Conservation (phyloP, 1,140 invertebrate genomes). For the Asbolus verrucosus region DNA sequence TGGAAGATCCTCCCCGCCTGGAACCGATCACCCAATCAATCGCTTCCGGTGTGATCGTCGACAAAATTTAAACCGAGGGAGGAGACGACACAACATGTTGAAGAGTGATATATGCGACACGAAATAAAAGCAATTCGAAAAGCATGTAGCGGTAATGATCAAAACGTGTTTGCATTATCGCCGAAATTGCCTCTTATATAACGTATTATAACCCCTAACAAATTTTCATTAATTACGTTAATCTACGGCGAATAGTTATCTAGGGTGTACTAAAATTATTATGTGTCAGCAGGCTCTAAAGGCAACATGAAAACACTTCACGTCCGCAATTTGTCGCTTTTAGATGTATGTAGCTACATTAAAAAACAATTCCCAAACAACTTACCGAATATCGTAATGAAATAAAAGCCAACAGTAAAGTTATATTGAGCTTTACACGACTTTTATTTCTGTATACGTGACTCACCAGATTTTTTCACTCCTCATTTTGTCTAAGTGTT, state of each 20-base stretch:
- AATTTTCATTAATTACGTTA: slow-evolving; percentile 3
- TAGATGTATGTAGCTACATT: too few species aligned
- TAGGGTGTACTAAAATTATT: not conserved
- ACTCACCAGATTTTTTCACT: too few species aligned
- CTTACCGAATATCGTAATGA: too few species aligned
- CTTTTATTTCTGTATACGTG: too few species aligned
- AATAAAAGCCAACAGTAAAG: too few species aligned
- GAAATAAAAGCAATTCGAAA: slow-evolving; percentile 8
- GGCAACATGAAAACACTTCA: too few species aligned
- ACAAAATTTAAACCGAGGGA: not conserved
- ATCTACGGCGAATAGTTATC: not conserved
- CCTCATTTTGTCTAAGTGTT: too few species aligned
- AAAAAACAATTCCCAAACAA: too few species aligned
- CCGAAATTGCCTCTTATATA: not conserved
- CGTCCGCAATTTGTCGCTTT: too few species aligned
- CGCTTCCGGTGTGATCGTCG: not conserved
- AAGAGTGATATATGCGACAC: not conserved
- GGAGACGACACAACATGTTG: not conserved
- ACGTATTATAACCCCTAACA: not conserved
- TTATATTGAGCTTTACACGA: too few species aligned
- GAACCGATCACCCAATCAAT: slow-evolving; percentile 11
- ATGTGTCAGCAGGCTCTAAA: not conserved
- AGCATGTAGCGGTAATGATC: not conserved
- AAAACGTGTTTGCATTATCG: slow-evolving; percentile 8
- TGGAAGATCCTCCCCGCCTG: not conserved